Evolutionary conservation across 2,888 invertebrate genomes (phyloP).

Genomic region (Xestia xanthographa): DNA sequence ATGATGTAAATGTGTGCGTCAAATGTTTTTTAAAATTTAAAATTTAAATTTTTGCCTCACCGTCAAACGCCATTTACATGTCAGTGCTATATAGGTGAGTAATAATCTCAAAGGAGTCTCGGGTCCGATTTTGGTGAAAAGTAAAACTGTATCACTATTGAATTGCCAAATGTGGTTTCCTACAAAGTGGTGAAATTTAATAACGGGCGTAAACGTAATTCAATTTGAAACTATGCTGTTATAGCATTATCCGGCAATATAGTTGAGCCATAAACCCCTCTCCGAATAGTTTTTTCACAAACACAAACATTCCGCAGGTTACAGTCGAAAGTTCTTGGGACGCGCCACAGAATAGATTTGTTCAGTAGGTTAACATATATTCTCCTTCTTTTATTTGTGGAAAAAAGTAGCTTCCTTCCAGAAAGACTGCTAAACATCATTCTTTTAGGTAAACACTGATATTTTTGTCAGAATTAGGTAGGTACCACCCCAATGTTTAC

Average conservation of each 20-base stretch:
- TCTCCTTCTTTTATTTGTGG: background rate
- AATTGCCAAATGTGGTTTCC: background rate
- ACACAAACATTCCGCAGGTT: slow-evolving; percentile 32
- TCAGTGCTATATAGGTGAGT: no score
- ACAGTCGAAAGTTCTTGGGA: slow-evolving; percentile 1
- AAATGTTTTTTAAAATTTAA: no score
- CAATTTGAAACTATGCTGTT: background rate
- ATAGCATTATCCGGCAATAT: slow-evolving; percentile 18
- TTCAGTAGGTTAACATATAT: slow-evolving; percentile 9
- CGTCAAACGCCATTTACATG: no score
- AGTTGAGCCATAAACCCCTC: slow-evolving; percentile 34
- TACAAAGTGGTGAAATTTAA: background rate
- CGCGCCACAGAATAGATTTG: background rate
- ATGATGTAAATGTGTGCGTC: no score
- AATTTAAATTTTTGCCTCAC: no score
- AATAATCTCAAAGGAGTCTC: background rate
- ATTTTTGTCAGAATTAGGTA: background rate
- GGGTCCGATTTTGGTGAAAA: background rate
- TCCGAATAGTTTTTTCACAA: slow-evolving; percentile 35
- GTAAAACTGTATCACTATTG: background rate
- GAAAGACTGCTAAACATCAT: background rate
- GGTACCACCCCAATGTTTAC: background rate
- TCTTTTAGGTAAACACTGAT: background rate
- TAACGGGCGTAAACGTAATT: background rate
- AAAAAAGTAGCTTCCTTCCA: background rate